Base-by-base conservation (phyloP, 1,140 invertebrate species). In the Drosophila setifemur region DNA sequence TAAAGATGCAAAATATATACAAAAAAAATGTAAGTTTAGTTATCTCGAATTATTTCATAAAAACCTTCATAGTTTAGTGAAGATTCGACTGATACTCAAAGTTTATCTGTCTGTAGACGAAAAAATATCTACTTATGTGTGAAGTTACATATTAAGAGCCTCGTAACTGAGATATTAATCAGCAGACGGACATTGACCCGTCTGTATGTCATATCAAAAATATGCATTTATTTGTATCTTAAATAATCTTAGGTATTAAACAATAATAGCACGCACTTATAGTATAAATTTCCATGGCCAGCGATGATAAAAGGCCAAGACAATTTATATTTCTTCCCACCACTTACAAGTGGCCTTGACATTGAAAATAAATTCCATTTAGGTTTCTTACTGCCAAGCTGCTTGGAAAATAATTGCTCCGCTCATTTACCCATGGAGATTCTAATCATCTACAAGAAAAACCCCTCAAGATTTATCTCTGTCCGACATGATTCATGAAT, bases 341-440 rank as follows among this genome's bases (percentile, higher is more conserved):
- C 35, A 55, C 11, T 69, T 69, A 69, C 63, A 55, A 69, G 31
- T 18, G 63, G 37, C 67, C 67, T 60, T 71, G 68, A 72, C 68
- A 72, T 72, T 63, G 47, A 71, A 58, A 42, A 50, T 7, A 35
- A 63, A 64, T 25, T 29, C 43, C 5, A 43, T 49, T 35, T 58
- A 58, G 37, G 40, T 35, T 58, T 7, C 44, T 43, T 53, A 12
- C 53, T 29, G 19, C 31, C 16, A 23, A 16, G n/a, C n/a, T n/a
- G n/a, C n/a, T n/a, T n/a, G n/a, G n/a, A 42, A 52, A 72, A 45
- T 45, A 72, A 63, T 72, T 60, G 26, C 25, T 12, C 7, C 19
- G 16, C 39, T 23, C 48, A 28, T 39, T 44, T 40, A 11, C 25
- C 47, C 47, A 25, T 12, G 11, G 26, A 69, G 66, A 55, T 55